Evolutionary conservation across 2,113 vertebrate species (phyloP), one percentile per base, ranked within the genome.

Genomic region (Megatriorchis doriae): DNA sequence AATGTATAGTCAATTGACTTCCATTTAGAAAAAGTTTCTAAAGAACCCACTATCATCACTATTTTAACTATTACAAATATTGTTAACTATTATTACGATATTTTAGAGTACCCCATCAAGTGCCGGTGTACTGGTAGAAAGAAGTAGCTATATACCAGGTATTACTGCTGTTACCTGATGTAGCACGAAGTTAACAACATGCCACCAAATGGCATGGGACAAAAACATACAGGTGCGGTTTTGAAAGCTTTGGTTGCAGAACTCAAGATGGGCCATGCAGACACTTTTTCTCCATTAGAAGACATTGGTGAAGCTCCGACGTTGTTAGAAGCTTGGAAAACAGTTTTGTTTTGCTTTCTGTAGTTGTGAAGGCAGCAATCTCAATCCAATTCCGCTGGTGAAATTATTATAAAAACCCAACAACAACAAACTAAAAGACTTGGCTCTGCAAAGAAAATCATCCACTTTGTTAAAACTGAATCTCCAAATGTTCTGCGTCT

Each of bases 381-480:
- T 95, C 87, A 72, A 90, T 70, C 58, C 68, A 94, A 62, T 92
- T 94, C 65, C 0, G 29, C 72, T 94, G 75, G 75, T 81, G 47
- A 95, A 84, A 80, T 88, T 93, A 94, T 88, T 96, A 66, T 84
- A 85, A 96, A 96, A 95, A 72, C 29, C 9, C 58, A 93, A 66
- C 91, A 96, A 80, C 56, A 96, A 94, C 89, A 94, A 95, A 92
- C 61, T 88, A 23, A 93, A 93, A 91, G 86, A 71, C 56, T 94
- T 88, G 79, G 74, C 61, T 96, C 62, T 96, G 81, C 74, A 97
- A 95, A 96, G 93, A 95, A 95, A 97, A 97, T 97, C 86, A 97
- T 94, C 66, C n/a, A 96, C 93, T 97, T 97, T 96, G 95, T 97
- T 96, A 94, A 94, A 96, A 94, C 34, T 93, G 86, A 88, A 86